Conservation (phyloP, 2,113 vertebrate genomes). For the Urocitellus parryii region DNA sequence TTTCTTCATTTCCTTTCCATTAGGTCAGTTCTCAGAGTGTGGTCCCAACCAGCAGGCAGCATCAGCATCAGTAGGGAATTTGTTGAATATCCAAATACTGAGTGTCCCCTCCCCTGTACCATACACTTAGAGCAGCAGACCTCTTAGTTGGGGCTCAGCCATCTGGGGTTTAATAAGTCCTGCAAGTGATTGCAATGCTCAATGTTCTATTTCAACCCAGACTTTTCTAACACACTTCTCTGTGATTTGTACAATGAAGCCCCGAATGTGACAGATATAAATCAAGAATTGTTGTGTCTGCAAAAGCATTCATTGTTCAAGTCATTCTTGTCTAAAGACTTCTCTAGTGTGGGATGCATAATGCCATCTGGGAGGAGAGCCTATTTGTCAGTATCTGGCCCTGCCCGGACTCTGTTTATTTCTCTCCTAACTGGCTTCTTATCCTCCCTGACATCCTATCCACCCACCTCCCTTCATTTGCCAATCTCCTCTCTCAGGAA, state of each 20-base stretch:
- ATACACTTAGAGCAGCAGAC: not conserved
- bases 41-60: not conserved
- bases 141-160: no score
- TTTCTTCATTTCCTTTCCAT: not conserved
- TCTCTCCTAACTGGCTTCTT: not conserved
- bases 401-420: not conserved
- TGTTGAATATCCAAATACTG: not conserved
- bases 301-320: not conserved
- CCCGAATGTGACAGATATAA: not conserved
- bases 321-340: not conserved
- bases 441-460: not conserved
- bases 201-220: not conserved
- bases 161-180: not conserved
- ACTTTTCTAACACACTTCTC: not conserved
- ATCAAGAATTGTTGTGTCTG: not conserved
- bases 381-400: accelerated
- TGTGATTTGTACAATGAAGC: not conserved
- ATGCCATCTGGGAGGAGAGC: not conserved
- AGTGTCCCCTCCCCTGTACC: no score
- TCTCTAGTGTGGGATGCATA: not conserved
- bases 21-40: not conserved
- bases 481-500: not conserved
- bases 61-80: not conserved
- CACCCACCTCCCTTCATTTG: accelerated
- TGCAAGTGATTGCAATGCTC: not conserved